Conservation (phyloP, 2,797 vertebrate genomes). For the Oreonectes daqikongensis region DNA sequence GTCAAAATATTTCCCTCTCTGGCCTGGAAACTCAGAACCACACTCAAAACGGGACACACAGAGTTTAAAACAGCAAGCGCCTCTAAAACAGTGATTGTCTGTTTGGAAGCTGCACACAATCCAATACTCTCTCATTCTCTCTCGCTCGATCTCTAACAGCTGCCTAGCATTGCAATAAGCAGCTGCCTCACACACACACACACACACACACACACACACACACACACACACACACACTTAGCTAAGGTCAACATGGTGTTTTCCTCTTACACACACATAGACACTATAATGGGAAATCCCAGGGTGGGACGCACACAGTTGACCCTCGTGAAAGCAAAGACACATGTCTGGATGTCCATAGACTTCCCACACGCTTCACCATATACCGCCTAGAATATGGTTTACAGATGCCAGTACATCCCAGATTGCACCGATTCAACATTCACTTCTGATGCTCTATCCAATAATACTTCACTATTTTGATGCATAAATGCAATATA, state of each 20-base stretch:
- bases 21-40: slow-evolving; percentile 63
- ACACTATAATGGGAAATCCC: slow-evolving; percentile 55
- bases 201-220: slow-evolving; percentile 31
- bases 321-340: slow-evolving; percentile 53
- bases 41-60: slow-evolving; percentile 62
- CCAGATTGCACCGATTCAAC: background rate
- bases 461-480: no score
- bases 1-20: slow-evolving; percentile 58
- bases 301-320: slow-evolving; percentile 43
- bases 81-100: slow-evolving; percentile 49
- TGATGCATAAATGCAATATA: no score
- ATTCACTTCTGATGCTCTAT: background rate
- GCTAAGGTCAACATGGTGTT: slow-evolving; percentile 50
- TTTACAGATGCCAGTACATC: slow-evolving; percentile 25
- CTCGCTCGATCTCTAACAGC: slow-evolving; percentile 31
- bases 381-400: background rate
- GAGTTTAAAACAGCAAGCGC: slow-evolving; percentile 58
- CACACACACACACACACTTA: slow-evolving; percentile 26
- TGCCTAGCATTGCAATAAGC: slow-evolving; percentile 38
- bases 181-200: slow-evolving; percentile 48
- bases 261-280: slow-evolving; percentile 42
- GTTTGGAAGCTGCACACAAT: slow-evolving; percentile 16
- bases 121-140: slow-evolving; percentile 41
- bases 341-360: slow-evolving; percentile 35
- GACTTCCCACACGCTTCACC: background rate